A percentile compares a stretch with the other conserved stretches of the same genome.
Evolutionary conservation across 2,113 vertebrate species (phyloP).

Genomic region (Pachyramphus minor): DNA sequence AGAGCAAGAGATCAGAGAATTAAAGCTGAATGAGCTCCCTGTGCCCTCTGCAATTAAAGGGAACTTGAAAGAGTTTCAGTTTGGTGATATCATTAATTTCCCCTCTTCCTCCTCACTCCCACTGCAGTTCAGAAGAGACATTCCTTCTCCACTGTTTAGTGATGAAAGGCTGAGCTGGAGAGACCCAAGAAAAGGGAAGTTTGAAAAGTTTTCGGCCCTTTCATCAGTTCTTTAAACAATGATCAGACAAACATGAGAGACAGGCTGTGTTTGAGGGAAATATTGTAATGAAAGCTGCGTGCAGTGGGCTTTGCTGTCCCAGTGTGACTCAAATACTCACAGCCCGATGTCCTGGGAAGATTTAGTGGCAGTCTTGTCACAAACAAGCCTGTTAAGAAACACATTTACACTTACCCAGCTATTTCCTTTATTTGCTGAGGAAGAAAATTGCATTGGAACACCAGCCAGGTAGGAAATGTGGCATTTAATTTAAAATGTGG

Average conservation of each 20-base stretch:
- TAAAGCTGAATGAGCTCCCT: not conserved
- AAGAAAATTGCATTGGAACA: not conserved
- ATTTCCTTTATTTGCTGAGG: not conserved
- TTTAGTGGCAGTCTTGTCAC: not conserved
- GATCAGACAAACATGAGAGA: constrained; percentile 33
- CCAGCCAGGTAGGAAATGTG: not conserved
- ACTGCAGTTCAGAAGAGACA: constrained; percentile 19
- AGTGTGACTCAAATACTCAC: constrained; percentile 8
- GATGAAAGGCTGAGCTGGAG: constrained; percentile 33
- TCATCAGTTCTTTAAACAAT: constrained; percentile 59
- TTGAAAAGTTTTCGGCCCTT: constrained; percentile 45
- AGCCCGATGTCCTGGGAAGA: not conserved
- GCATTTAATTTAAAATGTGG: not conserved
- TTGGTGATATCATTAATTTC: constrained; percentile 44
- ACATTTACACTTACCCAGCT: not conserved
- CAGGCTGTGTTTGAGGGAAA: not conserved
- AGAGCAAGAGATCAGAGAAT: constrained; percentile 7
- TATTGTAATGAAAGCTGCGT: not conserved
- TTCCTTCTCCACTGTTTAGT: constrained; percentile 15
- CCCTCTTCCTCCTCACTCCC: not conserved
- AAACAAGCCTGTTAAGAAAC: not conserved
- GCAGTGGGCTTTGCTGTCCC: not conserved
- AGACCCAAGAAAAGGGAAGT: constrained; percentile 39
- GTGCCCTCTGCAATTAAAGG: constrained; percentile 50
- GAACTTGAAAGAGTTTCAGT: constrained; percentile 39